Percentiles rank a stretch among this genome's conserved stretches.
Conservation (phyloP, 2,888 invertebrate genomes). For the Entomobrya proxima region DNA sequence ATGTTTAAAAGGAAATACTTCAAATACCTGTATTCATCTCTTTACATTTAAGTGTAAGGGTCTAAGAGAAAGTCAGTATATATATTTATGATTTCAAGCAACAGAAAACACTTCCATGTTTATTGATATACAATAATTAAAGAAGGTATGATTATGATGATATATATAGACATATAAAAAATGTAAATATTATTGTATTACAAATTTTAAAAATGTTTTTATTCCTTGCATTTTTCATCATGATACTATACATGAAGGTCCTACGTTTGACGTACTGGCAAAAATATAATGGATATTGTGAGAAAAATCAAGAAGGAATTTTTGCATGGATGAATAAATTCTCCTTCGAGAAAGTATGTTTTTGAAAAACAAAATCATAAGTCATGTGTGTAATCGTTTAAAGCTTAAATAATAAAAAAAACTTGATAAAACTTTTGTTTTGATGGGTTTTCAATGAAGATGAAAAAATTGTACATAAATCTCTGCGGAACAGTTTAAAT, state of each 20-base stretch:
- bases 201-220: constrained; percentile 4
- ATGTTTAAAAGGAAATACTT: background rate
- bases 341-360: constrained; percentile 11
- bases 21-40: constrained; percentile 8
- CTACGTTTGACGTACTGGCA: background rate
- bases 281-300: background rate
- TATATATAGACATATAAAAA: constrained; percentile 5
- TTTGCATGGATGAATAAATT: background rate
- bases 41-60: background rate
- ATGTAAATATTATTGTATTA: background rate
- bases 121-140: constrained; percentile 24
- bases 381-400: constrained; percentile 9
- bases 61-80: background rate
- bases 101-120: constrained; percentile 27
- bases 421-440: background rate
- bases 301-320: constrained; percentile 6
- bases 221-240: constrained; percentile 24
- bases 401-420: background rate
- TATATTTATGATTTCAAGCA: constrained; percentile 3
- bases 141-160: background rate
- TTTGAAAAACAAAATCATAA: background rate
- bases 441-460: background rate
- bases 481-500: no score
- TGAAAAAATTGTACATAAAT: no score
- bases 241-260: constrained; percentile 7